phyloP scores from a whole-genome alignment of 2,797 vertebrate species.

The Peromyscus melanophrys region DNA sequence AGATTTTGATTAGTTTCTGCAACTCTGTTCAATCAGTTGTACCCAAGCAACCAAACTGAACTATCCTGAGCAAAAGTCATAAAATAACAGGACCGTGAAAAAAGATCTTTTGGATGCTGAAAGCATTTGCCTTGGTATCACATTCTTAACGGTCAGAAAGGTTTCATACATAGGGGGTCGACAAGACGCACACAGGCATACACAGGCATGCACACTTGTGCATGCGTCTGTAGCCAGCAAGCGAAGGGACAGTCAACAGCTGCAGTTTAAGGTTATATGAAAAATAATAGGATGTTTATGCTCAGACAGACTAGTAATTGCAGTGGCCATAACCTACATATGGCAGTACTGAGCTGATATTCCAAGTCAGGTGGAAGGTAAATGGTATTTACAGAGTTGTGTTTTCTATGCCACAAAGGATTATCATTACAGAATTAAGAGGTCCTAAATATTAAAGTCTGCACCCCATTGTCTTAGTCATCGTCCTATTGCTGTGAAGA shows the following conservation, averaged over 20 bases:
- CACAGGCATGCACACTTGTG: background rate
- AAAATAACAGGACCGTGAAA: constrained; percentile 61
- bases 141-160: constrained; percentile 69
- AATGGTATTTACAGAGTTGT: background rate
- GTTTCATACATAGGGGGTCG: background rate
- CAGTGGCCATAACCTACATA: background rate
- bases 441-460: constrained; percentile 33
- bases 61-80: constrained; percentile 75
- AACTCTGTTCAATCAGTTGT: constrained; percentile 81
- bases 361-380: background rate
- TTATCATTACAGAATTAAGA: background rate
- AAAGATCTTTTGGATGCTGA: constrained; percentile 72
- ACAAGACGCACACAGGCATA: background rate
- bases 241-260: background rate
- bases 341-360: background rate
- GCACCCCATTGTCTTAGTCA: background rate
- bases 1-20: constrained; percentile 79
- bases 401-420: background rate
- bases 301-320: background rate
- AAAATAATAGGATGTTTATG: background rate
- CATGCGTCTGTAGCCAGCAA: background rate
- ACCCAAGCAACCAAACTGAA: constrained; percentile 76
- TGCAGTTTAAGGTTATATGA: constrained; percentile 3
- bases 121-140: constrained; percentile 71
- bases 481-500: background rate